Base-by-base conservation (phyloP, 1,140 invertebrate species). In the Gerris buenoi region DNA sequence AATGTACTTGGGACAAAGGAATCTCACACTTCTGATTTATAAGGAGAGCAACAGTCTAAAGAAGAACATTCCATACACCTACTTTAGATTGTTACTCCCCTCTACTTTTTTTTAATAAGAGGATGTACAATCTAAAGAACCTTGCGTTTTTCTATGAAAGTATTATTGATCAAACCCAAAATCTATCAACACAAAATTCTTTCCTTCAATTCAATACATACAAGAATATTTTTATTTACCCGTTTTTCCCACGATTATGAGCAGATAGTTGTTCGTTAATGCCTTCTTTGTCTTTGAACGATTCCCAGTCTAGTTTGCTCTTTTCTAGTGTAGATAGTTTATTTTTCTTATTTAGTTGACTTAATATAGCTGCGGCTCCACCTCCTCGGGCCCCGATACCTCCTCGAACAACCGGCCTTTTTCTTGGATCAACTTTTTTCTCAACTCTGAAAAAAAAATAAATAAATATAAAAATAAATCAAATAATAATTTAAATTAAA, bases 301-400 rank as follows among this genome's bases (percentile, higher is more conserved):
- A 81, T 65, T 91, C 85, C 94, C 94, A 97, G 76, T 97, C 93
- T 15, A 93, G 76, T 76, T 95, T 92, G 0, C 92, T 89, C 76
- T 96, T 96, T 77, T 95, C 90, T 74, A 93, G 75, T 1, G 89
- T 90, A 59, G 85, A 89, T 26, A 92, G 78, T 80, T 90, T 91
- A 57, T 83, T 80, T 74, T 89, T 91, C 75, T 89, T 91, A 10
- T 84, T 85, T 22, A 91, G 73, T 72, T 87, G 84, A 69, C 84
- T 84, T 1, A 90, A 74, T 58, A 92, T 74, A 46, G 83, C 83
- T 15, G 85, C 82, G 1, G 91, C 77, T 2, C 88, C 87, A 27
- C 82, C 80, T 58, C 71, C 68, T 27, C 62, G 25, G 1, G n/a
- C 26, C 27, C 2, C 22, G 10, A 10, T 10, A n/a, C 23, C 10